phyloP scores from a whole-genome alignment of 2,113 vertebrate species.

The Cynocephalus volans region DNA sequence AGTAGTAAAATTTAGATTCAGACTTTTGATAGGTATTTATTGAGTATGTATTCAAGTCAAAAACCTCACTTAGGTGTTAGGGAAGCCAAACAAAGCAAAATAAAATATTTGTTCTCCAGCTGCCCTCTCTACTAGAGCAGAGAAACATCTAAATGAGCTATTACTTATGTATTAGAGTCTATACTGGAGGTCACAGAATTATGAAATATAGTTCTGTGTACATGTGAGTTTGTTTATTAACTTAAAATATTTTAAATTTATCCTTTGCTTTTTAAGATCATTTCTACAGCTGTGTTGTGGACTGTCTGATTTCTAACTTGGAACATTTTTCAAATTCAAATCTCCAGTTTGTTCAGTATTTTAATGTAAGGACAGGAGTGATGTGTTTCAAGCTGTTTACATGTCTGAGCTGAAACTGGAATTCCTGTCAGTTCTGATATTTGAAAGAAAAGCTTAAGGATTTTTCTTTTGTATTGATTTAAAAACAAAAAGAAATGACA shows the following conservation, averaged over 20 bases:
- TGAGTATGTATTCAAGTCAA: not conserved
- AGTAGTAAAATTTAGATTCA: not conserved
- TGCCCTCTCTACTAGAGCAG: not conserved
- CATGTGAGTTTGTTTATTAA: not conserved
- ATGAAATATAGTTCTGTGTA: not conserved
- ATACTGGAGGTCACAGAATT: not conserved
- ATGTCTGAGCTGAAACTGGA: not conserved
- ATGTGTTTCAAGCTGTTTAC: not conserved
- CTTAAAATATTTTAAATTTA: not conserved
- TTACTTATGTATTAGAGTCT: not conserved
- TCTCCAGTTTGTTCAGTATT: not conserved
- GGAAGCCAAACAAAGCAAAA: constrained; percentile 17
- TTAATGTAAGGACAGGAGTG: not conserved
- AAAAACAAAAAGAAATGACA: not conserved
- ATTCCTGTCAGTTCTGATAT: not conserved
- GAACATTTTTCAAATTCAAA: not conserved
- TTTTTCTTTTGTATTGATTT: constrained; percentile 20
- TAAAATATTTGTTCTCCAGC: not conserved
- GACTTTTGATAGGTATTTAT: not conserved
- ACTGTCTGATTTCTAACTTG: not conserved
- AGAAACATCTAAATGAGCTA: not conserved
- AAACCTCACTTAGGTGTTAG: not conserved
- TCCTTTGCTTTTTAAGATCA: not conserved
- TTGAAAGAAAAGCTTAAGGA: not conserved
- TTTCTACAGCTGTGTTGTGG: not conserved